These are phyloP conservation scores for Spodoptera picta DNA, from an alignment of 2,888 invertebrate genomes.

Conservation along the genomic window DNA sequence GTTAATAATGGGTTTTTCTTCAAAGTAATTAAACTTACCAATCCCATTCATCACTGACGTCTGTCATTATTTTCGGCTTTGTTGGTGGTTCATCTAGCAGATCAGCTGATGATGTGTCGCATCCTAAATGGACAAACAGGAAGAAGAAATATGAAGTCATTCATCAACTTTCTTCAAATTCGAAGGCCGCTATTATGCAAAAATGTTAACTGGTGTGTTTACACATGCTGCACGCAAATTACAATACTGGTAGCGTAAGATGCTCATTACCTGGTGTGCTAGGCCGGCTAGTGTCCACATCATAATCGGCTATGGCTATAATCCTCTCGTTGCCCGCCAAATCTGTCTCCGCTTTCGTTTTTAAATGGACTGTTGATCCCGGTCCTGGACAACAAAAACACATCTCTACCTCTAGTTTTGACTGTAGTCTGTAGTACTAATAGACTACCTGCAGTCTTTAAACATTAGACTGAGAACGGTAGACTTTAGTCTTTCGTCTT, in stretches of 20 bases:
- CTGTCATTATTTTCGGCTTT: conserved; percentile 70
- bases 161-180: too few relatives aligned
- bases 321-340: conserved; percentile 85
- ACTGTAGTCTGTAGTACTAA: too few relatives aligned
- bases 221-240: background rate
- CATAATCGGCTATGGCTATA: conserved; percentile 88
- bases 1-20: too few relatives aligned
- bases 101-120: conserved; percentile 78
- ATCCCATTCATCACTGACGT: conserved; percentile 82
- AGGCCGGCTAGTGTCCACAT: conserved; percentile 89
- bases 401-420: too few relatives aligned
- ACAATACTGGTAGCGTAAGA: too few relatives aligned
- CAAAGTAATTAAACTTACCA: conserved; percentile 66
- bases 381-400: conserved; percentile 74
- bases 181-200: too few relatives aligned
- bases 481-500: too few relatives aligned
- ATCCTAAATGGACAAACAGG: conserved; percentile 61
- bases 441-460: too few relatives aligned
- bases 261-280: conserved; percentile 86
- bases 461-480: too few relatives aligned
- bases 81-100: conserved; percentile 71
- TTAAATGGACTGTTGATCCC: conserved; percentile 88
- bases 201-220: too few relatives aligned
- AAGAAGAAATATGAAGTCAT: background rate
- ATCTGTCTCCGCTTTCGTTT: conserved; percentile 83